Base-by-base conservation (phyloP, 2,888 invertebrate species). In the Sthenelais limicola region DNA sequence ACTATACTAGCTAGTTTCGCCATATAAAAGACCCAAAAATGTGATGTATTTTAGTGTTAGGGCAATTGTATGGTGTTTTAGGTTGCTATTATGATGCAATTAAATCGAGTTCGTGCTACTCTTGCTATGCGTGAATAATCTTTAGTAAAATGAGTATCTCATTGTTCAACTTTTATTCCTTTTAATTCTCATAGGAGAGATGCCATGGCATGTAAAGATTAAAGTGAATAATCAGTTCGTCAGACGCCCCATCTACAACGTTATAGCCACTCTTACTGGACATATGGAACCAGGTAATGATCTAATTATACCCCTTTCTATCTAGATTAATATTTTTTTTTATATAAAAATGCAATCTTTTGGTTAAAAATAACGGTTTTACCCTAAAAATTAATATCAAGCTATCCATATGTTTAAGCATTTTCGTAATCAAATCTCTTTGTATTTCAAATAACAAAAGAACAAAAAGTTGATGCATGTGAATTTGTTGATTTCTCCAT, bases 221-320 rank as follows among this genome's bases (percentile, higher is more conserved):
- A 33, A 32, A 1, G 56, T 70, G 18, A 15, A 70, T 28, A 70
- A 70, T 24, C 54, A 21, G 7, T 70, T 52, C 30, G 24, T 24
- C 18, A 21, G 38, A 0, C 38, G 38, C 18, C 52, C 70, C 32
- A 70, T 70, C 56, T 54, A 54, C 54, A 70, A 70, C 35, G 70
- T 70, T 3, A 70, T 70, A n/a, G 70, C 51, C 24, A 70, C 52
- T 9, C 24, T 70, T 7, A 52, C 43, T 28, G 70, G 70, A 21
- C 24, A 54, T 18, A 38, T 54, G 38, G 70, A 70, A 52, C 70
- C 70, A 38, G 70, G 70, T 70, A 26, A 35, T 38, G 18, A 5
- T n/a, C n/a, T n/a, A n/a, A n/a, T n/a, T n/a, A n/a, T n/a, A n/a
- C n/a, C n/a, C n/a, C n/a, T n/a, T n/a, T n/a, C n/a, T n/a, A n/a